Conservation (phyloP, 2,113 vertebrate genomes). For the Ahaetulla prasina region DNA sequence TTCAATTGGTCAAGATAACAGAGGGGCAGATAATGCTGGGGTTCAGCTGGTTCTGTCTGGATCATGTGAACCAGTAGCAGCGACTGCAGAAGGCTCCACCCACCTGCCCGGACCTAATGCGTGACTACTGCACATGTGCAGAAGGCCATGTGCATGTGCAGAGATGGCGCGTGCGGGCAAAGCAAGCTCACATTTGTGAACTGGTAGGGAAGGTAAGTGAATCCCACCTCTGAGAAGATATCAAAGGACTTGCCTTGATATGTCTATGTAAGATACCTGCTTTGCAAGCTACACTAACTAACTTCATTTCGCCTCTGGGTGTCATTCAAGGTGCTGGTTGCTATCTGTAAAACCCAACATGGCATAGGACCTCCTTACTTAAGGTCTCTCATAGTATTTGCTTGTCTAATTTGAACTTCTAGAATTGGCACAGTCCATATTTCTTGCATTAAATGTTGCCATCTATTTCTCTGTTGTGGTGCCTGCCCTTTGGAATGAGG, state of each 20-base stretch:
- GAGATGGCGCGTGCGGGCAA: too few species aligned
- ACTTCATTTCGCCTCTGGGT: background rate
- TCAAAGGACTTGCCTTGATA: background rate
- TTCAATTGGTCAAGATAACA: background rate
- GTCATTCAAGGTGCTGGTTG: background rate
- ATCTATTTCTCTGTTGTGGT: background rate
- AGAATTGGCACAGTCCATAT: background rate
- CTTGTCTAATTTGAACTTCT: background rate
- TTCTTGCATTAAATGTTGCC: background rate
- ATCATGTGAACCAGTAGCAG: too few species aligned
- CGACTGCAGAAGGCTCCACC: too few species aligned
- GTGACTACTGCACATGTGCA: too few species aligned
- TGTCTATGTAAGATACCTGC: background rate
- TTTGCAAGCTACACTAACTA: background rate
- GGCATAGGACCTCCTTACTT: background rate
- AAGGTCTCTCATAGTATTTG: background rate
- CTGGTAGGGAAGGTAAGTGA: too few species aligned
- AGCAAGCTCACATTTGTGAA: too few species aligned
- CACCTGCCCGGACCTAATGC: too few species aligned
- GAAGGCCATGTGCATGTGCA: too few species aligned
- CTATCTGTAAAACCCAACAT: background rate
- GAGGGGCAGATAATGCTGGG: too few species aligned
- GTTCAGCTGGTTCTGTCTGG: too few species aligned
- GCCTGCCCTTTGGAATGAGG: background rate
- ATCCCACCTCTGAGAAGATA: too few species aligned